Percentiles rank a stretch among this genome's conserved stretches.
phyloP scores from a whole-genome alignment of 2,888 invertebrate species.

The Elaeidobius kamerunicus region DNA sequence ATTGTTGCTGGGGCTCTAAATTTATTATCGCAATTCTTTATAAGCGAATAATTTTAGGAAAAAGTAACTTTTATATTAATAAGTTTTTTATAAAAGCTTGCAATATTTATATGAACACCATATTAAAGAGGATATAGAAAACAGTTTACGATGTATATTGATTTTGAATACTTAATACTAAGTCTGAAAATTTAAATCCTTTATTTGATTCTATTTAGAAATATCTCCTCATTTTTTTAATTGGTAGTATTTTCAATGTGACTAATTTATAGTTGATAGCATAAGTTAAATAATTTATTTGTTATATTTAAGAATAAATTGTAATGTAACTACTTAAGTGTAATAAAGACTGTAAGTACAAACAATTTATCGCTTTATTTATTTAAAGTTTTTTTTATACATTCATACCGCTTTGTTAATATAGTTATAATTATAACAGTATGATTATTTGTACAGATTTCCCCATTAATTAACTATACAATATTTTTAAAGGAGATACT shows the following conservation, averaged over 20 bases:
- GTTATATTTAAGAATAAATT: neutral
- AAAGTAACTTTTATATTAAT: neutral
- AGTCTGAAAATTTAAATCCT: neutral
- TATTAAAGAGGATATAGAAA: too few species aligned
- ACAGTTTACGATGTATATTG: too few species aligned
- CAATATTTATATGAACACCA: neutral
- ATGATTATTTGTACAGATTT: too few species aligned
- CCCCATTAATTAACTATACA: too few species aligned
- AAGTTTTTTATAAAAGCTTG: neutral
- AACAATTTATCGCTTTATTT: too few species aligned
- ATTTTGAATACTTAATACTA: too few species aligned
- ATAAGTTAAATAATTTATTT: neutral
- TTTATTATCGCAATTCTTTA: slow-evolving; percentile 78
- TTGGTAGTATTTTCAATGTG: neutral
- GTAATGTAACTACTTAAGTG: neutral
- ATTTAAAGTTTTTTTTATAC: neutral
- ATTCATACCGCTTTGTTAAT: neutral
- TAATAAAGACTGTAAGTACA: neutral
- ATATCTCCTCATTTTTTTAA: neutral
- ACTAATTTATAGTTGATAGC: neutral
- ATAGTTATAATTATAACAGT: too few species aligned
- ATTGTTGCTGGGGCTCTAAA: slow-evolving; percentile 71
- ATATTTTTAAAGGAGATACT: too few species aligned
- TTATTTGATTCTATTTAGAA: neutral
- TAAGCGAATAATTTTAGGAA: slow-evolving; percentile 43